Conservation (phyloP, 2,797 vertebrate species). For the Acanthis flammea region DNA sequence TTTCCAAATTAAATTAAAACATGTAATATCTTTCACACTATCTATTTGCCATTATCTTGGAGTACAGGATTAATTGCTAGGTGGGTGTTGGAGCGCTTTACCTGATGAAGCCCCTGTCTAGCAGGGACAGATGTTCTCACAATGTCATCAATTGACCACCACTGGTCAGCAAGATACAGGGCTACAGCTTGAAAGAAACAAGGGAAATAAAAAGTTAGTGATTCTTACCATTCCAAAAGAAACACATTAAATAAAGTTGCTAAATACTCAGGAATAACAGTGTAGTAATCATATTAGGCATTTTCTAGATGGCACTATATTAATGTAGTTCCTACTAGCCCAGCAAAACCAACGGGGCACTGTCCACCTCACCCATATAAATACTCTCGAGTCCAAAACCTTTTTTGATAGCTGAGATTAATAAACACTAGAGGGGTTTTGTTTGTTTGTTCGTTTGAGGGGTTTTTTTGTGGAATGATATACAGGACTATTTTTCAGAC, state of each 20-base stretch:
- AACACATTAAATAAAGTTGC: neutral
- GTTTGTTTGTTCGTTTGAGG: neutral
- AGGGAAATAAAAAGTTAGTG: conserved; percentile 13
- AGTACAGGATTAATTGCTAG: neutral
- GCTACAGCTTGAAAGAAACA: conserved; percentile 77
- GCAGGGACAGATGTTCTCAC: conserved; percentile 78
- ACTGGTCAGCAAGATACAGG: conserved; percentile 84
- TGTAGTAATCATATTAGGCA: neutral
- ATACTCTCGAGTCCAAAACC: neutral
- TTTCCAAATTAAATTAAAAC: neutral
- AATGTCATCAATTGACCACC: conserved; percentile 88
- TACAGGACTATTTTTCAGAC: neutral
- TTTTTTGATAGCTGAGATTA: neutral
- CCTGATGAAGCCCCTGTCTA: conserved; percentile 82
- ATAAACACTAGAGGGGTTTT: fast-evolving
- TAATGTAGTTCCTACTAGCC: neutral
- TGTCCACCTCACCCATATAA: neutral
- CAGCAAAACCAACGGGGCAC: neutral
- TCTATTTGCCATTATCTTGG: neutral
- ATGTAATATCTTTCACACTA: neutral
- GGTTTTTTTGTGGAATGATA: neutral
- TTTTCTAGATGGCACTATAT: neutral
- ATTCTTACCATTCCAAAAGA: neutral
- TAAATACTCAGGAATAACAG: neutral
- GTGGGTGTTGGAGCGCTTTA: conserved; percentile 45